Base-by-base conservation (phyloP, 2,888 invertebrate genomes). In the Drosophila neotestacea region DNA sequence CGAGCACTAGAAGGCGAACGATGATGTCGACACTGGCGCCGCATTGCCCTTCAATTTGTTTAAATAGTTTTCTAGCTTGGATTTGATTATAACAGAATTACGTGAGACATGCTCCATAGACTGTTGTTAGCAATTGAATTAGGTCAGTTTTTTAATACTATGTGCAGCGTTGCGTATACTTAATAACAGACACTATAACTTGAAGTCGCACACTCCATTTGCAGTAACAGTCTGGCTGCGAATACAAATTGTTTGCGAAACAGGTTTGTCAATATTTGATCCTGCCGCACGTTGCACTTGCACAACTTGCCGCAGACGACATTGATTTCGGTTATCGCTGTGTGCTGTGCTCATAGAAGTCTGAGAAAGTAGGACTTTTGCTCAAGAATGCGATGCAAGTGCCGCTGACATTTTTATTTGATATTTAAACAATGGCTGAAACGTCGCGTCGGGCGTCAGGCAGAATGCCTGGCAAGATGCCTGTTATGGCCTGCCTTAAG, bases 261-360 rank as follows among this genome's bases (percentile, higher is more conserved):
- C 68, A 61, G 42, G 63, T 72, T 38, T 69, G 61, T 79, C 79
- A 77, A 79, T 71, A 79, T 78, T 78, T 69, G 79, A 44, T 13
- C 46, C 38, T 64, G 27, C 11, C 27, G 39, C 59, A 65, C 65
- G 59, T 66, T 78, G 76, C 79, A 69, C 46, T 41, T 63, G 70
- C 73, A 62, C 70, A 67, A 54, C 61, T 52, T 56, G 44, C 30
- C 38, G 52, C 63, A 66, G 67, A 68, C 67, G 77, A 73, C 88
- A 89, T 88, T 81, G 89, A 85, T 82, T 85, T 88, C 74, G 76
- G 63, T 74, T 80, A 84, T 83, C 75, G 72, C 69, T 48, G 13
- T 36, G 27, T 48, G 28, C 34, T 32, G 4, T 10, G 36, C 9
- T 3, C 3, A 32, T 6, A 6, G 7, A 13, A 6, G 39, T 2